Percentiles rank a stretch among this genome's conserved stretches.
Conservation (phyloP, 2,113 vertebrate species). For the Peromyscus leucopus region DNA sequence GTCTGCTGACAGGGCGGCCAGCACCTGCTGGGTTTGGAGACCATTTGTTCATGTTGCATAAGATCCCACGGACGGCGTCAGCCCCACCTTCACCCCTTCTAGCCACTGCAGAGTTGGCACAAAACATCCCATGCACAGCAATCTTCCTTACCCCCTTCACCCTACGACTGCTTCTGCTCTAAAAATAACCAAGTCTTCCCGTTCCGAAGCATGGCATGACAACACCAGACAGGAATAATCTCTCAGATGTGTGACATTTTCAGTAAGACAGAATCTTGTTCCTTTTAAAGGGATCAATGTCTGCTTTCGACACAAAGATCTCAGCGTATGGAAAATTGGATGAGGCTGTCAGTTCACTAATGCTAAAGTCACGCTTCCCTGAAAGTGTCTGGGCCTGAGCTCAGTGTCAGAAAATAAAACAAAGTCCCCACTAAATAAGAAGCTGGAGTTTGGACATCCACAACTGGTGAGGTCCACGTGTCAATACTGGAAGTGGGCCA, state of each 20-base stretch:
- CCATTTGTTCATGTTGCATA: neutral
- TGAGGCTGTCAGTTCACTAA: neutral
- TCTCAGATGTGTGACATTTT: neutral
- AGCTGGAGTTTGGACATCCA: neutral
- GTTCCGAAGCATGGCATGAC: neutral
- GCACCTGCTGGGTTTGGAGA: neutral
- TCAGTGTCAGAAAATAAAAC: neutral
- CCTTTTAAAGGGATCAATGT: neutral
- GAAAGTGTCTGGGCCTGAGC: neutral
- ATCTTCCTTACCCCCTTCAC: neutral
- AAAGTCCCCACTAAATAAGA: neutral
- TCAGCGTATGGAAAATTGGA: neutral
- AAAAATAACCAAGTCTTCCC: neutral
- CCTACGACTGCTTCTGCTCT: neutral
- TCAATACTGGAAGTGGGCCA: neutral
- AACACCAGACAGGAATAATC: neutral
- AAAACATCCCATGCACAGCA: neutral
- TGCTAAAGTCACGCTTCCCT: neutral
- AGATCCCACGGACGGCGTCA: neutral
- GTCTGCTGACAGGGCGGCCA: constrained; percentile 22
- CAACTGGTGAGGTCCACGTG: neutral
- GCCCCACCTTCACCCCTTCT: neutral
- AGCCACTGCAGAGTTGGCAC: neutral
- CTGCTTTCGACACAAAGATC: neutral
- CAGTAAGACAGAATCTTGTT: neutral